A percentile compares a stretch with the other conserved stretches of the same genome.
Conservation (phyloP, 2,797 vertebrate species). For the Denticeps clupeoides region DNA sequence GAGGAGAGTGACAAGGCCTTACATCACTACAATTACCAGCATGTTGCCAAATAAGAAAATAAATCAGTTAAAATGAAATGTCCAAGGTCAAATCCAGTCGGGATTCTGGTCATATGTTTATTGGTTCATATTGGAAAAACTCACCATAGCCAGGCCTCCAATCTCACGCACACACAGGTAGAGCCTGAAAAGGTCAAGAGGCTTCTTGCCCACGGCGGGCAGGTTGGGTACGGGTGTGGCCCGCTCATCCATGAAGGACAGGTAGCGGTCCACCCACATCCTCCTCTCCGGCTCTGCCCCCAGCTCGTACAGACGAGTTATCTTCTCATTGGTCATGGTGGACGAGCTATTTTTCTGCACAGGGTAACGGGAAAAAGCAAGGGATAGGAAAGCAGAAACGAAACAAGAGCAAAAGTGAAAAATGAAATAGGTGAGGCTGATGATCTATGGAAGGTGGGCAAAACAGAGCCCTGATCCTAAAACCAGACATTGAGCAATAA, state of each 20-base stretch:
- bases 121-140: too few species aligned
- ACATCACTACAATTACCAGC: neutral
- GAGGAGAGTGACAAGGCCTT: neutral
- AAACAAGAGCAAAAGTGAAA: neutral
- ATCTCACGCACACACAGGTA: conserved; percentile 83
- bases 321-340: conserved; percentile 78
- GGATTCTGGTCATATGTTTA: too few species aligned
- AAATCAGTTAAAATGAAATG: too few species aligned
- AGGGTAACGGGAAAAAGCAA: neutral
- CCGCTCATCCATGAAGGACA: conserved; percentile 87
- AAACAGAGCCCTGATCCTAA: neutral
- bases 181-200: conserved; percentile 83
- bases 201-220: conserved; percentile 85
- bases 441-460: neutral
- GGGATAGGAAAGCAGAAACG: neutral
- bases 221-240: conserved; percentile 74
- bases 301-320: conserved; percentile 80
- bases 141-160: conserved; percentile 88
- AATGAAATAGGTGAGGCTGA: neutral
- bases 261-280: conserved; percentile 83
- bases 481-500: too few species aligned
- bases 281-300: conserved; percentile 77
- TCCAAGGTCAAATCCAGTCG: too few species aligned
- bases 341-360: conserved; percentile 74
- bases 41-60: too few species aligned